These are phyloP conservation scores for Vanessa atalanta DNA, from an alignment of 1,140 invertebrate genomes.

Conservation along the genomic window DNA sequence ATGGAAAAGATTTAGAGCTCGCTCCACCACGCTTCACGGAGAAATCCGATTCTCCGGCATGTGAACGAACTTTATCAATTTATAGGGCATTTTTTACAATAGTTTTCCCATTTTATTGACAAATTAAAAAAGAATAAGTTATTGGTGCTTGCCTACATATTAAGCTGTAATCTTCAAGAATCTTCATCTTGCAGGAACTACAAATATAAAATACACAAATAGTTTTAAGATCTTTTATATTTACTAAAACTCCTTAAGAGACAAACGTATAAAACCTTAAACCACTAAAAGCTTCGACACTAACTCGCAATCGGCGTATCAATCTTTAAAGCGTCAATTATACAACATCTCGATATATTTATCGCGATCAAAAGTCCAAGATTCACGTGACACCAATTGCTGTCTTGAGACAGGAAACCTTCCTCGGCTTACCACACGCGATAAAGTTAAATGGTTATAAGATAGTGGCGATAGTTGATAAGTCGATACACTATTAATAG, in stretches of 20 bases:
- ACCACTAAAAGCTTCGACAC: slow-evolving; percentile 5
- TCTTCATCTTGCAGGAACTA: no score
- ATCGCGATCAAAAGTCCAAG: slow-evolving; percentile 17
- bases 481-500: slow-evolving; percentile 18
- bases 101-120: no score
- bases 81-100: no score
- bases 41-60: no score
- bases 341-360: slow-evolving; percentile 14
- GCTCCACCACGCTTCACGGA: no score
- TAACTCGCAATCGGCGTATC: slow-evolving; percentile 10
- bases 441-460: slow-evolving; percentile 15
- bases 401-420: slow-evolving; percentile 8
- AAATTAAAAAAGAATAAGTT: background rate
- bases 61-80: no score
- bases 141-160: no score
- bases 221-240: background rate
- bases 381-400: slow-evolving; percentile 10
- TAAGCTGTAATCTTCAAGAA: no score
- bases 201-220: no score
- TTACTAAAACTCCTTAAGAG: background rate
- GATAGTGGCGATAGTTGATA: slow-evolving; percentile 17
- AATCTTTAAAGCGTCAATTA: slow-evolving; percentile 18
- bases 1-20: no score
- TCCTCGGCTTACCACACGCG: slow-evolving; percentile 14
- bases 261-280: no score